phyloP scores from a whole-genome alignment of 2,888 invertebrate genomes.

The Caenorhabditis imperialis region DNA sequence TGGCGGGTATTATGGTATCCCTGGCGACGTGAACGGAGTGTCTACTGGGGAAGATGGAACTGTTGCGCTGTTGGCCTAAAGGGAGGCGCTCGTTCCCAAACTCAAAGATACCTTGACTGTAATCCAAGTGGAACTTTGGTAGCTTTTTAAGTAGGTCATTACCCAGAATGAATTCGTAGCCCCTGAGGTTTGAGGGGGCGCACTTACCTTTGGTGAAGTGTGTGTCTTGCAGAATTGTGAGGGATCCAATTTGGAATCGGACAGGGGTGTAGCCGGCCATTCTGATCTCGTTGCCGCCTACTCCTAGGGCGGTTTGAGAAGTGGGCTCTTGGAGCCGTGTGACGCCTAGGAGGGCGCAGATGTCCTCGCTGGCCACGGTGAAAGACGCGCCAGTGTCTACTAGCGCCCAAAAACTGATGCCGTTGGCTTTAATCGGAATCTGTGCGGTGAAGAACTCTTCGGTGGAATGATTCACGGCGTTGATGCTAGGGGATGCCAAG shows the following conservation, averaged over 20 bases:
- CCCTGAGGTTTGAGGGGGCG: background rate
- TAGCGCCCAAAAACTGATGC: constrained; percentile 5
- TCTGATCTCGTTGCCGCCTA: constrained; percentile 7
- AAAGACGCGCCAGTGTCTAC: constrained; percentile 29
- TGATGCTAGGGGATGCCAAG: no score
- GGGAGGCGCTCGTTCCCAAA: no score
- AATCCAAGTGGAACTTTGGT: constrained; percentile 25
- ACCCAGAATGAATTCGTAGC: constrained; percentile 28
- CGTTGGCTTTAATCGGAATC: constrained; percentile 16
- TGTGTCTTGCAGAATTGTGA: background rate
- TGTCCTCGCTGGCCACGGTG: background rate
- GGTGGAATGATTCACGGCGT: no score
- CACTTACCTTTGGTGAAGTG: no score
- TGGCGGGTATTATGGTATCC: no score
- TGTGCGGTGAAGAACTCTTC: constrained; percentile 18
- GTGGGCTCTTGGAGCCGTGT: background rate
- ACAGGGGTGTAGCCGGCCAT: constrained; percentile 15
- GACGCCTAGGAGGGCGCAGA: constrained; percentile 3
- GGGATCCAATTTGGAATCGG: constrained; percentile 9
- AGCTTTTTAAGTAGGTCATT: constrained; percentile 13
- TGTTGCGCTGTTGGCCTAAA: constrained; percentile 1
- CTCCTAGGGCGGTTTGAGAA: background rate
- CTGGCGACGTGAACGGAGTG: no score
- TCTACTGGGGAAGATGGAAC: no score
- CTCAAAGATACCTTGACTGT: no score